Evolutionary conservation across 2,113 vertebrate genomes (phyloP).

Genomic region (Catharus minimus): DNA sequence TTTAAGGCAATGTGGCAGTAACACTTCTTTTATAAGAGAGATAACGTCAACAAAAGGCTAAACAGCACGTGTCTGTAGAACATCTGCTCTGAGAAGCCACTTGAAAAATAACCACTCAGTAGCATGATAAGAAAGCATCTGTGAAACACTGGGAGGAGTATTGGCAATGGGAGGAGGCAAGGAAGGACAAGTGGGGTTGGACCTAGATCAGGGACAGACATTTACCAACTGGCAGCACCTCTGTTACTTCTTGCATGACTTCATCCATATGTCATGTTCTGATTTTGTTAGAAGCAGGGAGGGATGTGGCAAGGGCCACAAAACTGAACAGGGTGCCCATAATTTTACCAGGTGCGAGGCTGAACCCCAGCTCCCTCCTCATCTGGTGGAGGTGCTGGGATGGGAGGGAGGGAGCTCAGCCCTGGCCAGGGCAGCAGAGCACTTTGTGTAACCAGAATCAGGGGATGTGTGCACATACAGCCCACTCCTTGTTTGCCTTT

Average conservation of each 20-base stretch:
- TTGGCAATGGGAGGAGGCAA: conserved; percentile 39
- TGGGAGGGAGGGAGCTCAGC: background rate
- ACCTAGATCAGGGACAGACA: background rate
- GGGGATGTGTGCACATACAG: background rate
- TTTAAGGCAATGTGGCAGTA: background rate
- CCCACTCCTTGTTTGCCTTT: background rate
- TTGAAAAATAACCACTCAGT: conserved; percentile 42
- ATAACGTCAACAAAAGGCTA: background rate
- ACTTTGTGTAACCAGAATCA: background rate
- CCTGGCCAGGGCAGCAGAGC: background rate
- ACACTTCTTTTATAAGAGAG: background rate
- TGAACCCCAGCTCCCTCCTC: background rate
- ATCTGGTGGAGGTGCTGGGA: background rate
- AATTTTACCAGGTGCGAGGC: accelerated
- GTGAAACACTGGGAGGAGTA: conserved; percentile 40
- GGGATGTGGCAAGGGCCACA: background rate
- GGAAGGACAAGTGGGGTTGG: conserved; percentile 21
- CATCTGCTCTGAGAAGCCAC: conserved; percentile 26
- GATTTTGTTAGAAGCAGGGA: background rate
- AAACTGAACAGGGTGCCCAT: background rate
- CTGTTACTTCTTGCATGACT: background rate
- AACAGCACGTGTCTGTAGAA: conserved; percentile 13
- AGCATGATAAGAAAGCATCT: conserved; percentile 59
- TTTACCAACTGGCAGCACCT: background rate
- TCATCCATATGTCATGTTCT: background rate